Evolutionary conservation across 2,888 invertebrate genomes (phyloP).

Genomic region (Gnatocerus cornutus): DNA sequence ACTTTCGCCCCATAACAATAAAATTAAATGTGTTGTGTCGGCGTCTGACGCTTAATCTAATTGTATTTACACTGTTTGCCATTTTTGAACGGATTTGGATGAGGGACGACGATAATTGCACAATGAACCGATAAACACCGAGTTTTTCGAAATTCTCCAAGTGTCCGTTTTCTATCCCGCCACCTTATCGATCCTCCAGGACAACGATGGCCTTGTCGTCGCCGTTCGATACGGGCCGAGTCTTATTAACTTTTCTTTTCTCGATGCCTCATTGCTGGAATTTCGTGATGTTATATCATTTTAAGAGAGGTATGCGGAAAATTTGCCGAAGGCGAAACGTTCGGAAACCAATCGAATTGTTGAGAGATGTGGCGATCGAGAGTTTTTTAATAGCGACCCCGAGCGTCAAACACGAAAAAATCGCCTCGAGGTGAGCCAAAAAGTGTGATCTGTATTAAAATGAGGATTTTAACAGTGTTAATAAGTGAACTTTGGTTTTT

Average conservation of each 20-base stretch:
- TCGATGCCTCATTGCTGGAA: slow-evolving; percentile 18
- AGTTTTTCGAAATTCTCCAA: neutral
- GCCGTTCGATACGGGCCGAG: slow-evolving; percentile 20
- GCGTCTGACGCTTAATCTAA: slow-evolving; percentile 65
- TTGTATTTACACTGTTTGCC: slow-evolving; percentile 66
- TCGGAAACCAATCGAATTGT: slow-evolving; percentile 9
- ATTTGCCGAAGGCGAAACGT: slow-evolving; percentile 28
- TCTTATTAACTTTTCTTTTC: slow-evolving; percentile 31
- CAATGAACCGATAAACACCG: neutral
- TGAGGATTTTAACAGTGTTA: neutral
- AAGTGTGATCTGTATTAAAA: neutral
- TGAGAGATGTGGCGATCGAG: slow-evolving; percentile 14
- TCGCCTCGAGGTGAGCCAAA: slow-evolving; percentile 7
- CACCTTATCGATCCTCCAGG: slow-evolving; percentile 33
- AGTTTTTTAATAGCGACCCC: slow-evolving; percentile 9
- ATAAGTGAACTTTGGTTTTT: neutral
- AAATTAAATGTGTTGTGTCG: slow-evolving; percentile 65
- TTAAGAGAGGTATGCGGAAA: slow-evolving; percentile 10
- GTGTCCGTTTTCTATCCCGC: slow-evolving; percentile 19
- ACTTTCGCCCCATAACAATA: slow-evolving; percentile 64
- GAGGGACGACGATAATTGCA: slow-evolving; percentile 1
- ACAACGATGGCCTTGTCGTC: slow-evolving; percentile 30
- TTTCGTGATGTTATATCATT: slow-evolving; percentile 17
- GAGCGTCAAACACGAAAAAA: slow-evolving; percentile 33
- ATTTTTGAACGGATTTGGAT: slow-evolving; percentile 53